These are phyloP conservation scores for Drosophila kanapiae DNA, from an alignment of 1,140 invertebrate species.

Conservation along the genomic window DNA sequence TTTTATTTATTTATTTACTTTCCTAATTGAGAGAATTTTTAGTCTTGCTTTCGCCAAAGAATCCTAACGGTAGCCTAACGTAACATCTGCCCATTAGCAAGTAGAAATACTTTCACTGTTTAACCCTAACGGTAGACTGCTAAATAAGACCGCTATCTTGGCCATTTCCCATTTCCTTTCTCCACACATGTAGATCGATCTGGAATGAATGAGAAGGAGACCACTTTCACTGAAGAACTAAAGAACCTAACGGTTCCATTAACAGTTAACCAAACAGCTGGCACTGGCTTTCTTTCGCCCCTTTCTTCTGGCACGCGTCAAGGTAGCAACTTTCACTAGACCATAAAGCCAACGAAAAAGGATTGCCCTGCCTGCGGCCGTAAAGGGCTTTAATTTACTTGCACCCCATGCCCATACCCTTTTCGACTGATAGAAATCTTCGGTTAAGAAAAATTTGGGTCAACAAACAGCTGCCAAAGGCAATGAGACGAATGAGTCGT, in stretches of 20 bases:
- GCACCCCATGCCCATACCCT: background rate
- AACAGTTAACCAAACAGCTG: constrained; percentile 40
- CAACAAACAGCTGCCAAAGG: constrained; percentile 55
- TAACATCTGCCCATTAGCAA: background rate
- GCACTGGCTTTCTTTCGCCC: constrained; percentile 3
- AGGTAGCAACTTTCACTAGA: constrained; percentile 34
- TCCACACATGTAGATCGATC: constrained; percentile 5
- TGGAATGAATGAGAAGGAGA: background rate
- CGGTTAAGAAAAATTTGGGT: constrained; percentile 56
- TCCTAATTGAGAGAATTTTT: background rate
- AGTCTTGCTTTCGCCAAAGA: too few species aligned
- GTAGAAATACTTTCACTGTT: constrained; percentile 17
- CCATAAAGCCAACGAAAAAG: constrained; percentile 1
- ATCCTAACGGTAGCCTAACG: background rate
- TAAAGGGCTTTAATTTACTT: constrained; percentile 10
- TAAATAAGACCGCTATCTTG: background rate
- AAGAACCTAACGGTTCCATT: constrained; percentile 36
- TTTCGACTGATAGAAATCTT: constrained; percentile 55
- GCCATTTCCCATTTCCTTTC: constrained; percentile 15
- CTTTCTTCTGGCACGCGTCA: constrained; percentile 28
- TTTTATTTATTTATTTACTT: background rate
- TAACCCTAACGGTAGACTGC: constrained; percentile 5
- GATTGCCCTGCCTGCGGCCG: constrained; percentile 20
- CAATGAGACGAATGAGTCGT: constrained; percentile 33
- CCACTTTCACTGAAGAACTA: constrained; percentile 20